Evolutionary conservation across 2,797 vertebrate genomes (phyloP).

Genomic region (Cynopterus sphinx): DNA sequence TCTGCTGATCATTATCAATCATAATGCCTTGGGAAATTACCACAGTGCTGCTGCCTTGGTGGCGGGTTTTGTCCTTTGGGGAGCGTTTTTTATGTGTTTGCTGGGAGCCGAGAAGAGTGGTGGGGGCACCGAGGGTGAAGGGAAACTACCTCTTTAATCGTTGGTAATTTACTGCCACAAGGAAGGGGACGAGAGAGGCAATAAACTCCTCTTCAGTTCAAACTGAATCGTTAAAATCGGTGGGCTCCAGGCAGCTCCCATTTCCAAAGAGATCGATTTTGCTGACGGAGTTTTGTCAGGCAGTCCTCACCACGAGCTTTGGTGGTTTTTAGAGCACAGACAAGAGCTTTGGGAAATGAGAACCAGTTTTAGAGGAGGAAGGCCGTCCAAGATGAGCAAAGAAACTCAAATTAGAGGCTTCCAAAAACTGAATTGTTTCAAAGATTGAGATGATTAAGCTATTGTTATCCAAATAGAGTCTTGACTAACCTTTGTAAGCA

Average conservation of each 20-base stretch:
- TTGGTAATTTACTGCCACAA: conserved; percentile 60
- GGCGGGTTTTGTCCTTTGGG: conserved; percentile 56
- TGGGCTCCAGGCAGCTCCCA: conserved; percentile 34
- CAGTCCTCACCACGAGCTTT: conserved; percentile 27
- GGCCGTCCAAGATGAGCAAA: neutral
- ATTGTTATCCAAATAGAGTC: neutral
- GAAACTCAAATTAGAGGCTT: conserved; percentile 43
- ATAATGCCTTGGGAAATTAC: conserved; percentile 69
- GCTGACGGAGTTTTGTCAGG: conserved; percentile 40
- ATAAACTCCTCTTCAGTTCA: conserved; percentile 50
- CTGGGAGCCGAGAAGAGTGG: conserved; percentile 19
- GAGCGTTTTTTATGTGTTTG: conserved; percentile 50
- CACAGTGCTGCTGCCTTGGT: conserved; percentile 33
- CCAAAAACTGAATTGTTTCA: conserved; percentile 32
- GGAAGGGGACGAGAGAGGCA: conserved; percentile 38
- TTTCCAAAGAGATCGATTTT: conserved; percentile 26
- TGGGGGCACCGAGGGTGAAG: neutral
- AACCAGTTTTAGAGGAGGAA: conserved; percentile 53
- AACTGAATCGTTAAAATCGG: conserved; percentile 54
- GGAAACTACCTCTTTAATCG: neutral
- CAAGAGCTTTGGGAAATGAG: neutral
- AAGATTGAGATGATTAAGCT: conserved; percentile 52
- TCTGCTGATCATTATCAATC: conserved; percentile 68
- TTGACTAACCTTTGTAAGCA: neutral
- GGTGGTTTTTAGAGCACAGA: neutral